Evolutionary conservation across 2,113 vertebrate genomes (phyloP).

Genomic region (Setophaga kirtlandii): DNA sequence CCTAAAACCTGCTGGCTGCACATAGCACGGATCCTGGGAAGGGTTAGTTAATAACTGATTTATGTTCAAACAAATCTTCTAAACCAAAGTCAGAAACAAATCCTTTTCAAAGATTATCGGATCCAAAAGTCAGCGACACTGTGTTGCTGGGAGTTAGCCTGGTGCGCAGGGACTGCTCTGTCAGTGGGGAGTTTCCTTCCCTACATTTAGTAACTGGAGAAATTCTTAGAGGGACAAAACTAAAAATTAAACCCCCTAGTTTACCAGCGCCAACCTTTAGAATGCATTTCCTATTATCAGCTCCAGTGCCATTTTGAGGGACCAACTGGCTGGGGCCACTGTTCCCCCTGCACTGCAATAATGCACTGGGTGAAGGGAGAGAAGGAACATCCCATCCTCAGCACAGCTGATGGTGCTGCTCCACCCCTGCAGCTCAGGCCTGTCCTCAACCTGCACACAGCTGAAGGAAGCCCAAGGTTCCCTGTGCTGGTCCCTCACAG

Average conservation of each 20-base stretch:
- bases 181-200: neutral
- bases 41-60: neutral
- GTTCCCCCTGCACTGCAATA: neutral
- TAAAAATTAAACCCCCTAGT: neutral
- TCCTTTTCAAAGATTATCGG: neutral
- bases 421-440: neutral
- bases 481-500: neutral
- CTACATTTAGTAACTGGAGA: neutral
- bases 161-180: neutral
- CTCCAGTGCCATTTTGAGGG: neutral
- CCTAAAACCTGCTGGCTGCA: neutral
- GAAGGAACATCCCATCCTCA: neutral
- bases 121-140: neutral
- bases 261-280: neutral
- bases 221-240: neutral
- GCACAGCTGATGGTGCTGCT: neutral
- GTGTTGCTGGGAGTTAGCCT: neutral
- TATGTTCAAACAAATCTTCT: neutral
- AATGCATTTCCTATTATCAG: neutral
- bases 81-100: neutral
- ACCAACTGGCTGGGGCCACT: neutral
- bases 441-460: accelerated
- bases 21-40: neutral
- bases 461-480: neutral
- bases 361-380: accelerated